Evolutionary conservation across 2,113 vertebrate genomes (phyloP).

Genomic region (Sorex fumeus): DNA sequence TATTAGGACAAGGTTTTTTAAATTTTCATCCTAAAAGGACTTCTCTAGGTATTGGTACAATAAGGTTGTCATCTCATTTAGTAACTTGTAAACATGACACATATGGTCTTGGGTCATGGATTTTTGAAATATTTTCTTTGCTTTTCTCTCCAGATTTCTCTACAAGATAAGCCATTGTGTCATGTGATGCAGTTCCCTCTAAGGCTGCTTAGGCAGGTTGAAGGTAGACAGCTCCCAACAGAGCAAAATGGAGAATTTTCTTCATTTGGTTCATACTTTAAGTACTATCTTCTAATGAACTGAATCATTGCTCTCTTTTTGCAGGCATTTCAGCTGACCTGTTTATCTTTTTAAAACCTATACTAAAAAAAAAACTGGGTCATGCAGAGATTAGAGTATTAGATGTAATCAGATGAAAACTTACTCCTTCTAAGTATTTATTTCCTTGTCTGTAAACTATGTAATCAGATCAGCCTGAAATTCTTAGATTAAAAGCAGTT

Average conservation of each 20-base stretch:
- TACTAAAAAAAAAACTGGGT: slow-evolving; percentile 22
- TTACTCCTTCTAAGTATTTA: slow-evolving; percentile 32
- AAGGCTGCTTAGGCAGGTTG: not conserved
- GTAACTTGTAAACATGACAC: too few relatives aligned
- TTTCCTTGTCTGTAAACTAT: slow-evolving; percentile 58
- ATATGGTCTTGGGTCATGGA: not conserved
- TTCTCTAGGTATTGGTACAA: not conserved
- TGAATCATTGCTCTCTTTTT: slow-evolving; percentile 35
- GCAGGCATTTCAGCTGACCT: slow-evolving; percentile 27
- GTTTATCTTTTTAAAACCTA: slow-evolving; percentile 53
- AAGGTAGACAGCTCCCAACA: not conserved
- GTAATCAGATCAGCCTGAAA: slow-evolving; percentile 17
- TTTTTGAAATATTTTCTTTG: not conserved
- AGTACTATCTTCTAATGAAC: not conserved
- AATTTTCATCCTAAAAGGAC: not conserved
- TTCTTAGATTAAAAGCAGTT: slow-evolving; percentile 39
- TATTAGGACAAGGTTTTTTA: not conserved
- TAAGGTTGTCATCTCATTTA: too few relatives aligned
- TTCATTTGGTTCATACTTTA: not conserved
- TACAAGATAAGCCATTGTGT: not conserved
- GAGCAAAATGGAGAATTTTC: not conserved
- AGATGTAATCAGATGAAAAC: slow-evolving; percentile 50
- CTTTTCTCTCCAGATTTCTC: not conserved
- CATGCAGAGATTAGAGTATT: slow-evolving; percentile 69
- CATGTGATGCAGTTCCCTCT: not conserved